A percentile compares a stretch with the other conserved stretches of the same genome.
Evolutionary conservation across 2,888 invertebrate species (phyloP).

Genomic region (Scaptomyza polygonia): DNA sequence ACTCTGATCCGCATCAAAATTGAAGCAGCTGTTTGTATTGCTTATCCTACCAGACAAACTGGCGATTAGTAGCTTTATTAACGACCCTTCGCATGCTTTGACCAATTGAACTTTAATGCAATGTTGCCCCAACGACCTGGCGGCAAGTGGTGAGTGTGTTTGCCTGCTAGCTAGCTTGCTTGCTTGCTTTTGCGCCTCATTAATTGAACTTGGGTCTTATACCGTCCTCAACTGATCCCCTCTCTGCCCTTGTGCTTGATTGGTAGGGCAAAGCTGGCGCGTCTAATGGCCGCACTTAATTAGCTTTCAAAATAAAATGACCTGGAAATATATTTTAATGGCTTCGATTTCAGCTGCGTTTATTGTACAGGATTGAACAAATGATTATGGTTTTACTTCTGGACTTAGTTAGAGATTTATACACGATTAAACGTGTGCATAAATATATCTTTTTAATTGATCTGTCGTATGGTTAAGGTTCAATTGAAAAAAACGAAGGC

Average conservation of each 20-base stretch:
- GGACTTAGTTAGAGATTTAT: constrained; percentile 33
- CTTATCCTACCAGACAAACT: constrained; percentile 10
- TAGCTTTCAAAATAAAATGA: constrained; percentile 68
- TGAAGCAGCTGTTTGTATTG: constrained; percentile 16
- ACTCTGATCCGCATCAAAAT: constrained; percentile 27
- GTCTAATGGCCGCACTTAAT: constrained; percentile 64
- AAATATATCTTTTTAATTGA: constrained; percentile 12
- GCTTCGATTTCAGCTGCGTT: constrained; percentile 48
- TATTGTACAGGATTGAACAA: constrained; percentile 44
- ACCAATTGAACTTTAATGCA: constrained; percentile 72
- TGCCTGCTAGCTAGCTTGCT: constrained; percentile 21
- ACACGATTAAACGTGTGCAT: background rate
- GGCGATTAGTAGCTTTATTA: constrained; percentile 58
- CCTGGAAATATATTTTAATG: constrained; percentile 61
- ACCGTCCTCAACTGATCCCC: background rate
- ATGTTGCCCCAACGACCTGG: constrained; percentile 13
- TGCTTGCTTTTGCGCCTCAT: constrained; percentile 65
- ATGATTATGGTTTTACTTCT: constrained; percentile 50
- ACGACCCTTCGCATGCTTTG: constrained; percentile 54
- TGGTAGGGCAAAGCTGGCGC: constrained; percentile 26
- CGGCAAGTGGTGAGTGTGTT: constrained; percentile 8
- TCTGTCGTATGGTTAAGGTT: constrained; percentile 57
- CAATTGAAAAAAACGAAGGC: constrained; percentile 5
- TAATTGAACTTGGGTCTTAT: constrained; percentile 47
- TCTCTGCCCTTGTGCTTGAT: background rate